These are phyloP conservation scores for Lepetodrilus schrolli DNA, from an alignment of 2,888 invertebrate species.

Conservation along the genomic window DNA sequence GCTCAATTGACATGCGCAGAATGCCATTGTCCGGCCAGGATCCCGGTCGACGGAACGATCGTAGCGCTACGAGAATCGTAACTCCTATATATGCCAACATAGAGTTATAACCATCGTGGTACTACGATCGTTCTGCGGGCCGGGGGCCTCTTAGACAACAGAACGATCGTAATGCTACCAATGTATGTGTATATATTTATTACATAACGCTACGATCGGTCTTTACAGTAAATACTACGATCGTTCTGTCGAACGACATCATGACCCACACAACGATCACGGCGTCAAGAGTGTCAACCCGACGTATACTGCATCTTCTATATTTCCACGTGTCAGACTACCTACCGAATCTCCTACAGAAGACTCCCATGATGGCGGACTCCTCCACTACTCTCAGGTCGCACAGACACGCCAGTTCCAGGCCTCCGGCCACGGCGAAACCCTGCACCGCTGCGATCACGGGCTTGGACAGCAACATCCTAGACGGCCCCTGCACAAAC, in stretches of 20 bases:
- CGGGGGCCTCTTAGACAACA: no score
- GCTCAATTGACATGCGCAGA: no score
- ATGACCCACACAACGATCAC: neutral
- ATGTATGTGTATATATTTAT: no score
- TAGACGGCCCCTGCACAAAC: conserved; percentile 78
- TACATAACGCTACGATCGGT: no score
- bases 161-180: no score
- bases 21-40: no score
- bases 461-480: conserved; percentile 86
- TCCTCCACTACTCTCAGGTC: conserved; percentile 92
- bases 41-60: no score
- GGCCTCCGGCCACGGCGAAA: conserved; percentile 90
- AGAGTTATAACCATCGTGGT: no score
- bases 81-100: no score
- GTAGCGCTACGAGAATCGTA: no score
- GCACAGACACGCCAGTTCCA: conserved; percentile 93
- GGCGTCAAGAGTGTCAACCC: neutral
- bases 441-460: conserved; percentile 92
- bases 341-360: conserved; percentile 88
- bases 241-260: neutral
- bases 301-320: neutral
- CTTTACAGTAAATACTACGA: neutral
- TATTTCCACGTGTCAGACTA: no score
- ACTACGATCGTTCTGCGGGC: no score
- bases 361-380: conserved; percentile 88